Base-by-base conservation (phyloP, 2,113 vertebrate species). In the Campylorhamphus procurvoides region DNA sequence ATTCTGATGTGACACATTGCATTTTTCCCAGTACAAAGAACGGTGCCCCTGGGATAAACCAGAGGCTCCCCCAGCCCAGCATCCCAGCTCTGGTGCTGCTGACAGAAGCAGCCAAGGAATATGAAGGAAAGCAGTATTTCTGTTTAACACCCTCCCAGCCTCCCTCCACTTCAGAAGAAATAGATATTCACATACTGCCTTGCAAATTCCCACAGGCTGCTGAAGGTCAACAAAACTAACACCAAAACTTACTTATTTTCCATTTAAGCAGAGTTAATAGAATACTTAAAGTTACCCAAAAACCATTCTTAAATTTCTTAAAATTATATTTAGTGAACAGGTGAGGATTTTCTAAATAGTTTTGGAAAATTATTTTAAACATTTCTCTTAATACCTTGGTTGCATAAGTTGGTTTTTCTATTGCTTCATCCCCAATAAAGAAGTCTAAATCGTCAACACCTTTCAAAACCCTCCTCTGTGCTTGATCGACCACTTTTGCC, bases 371-470 rank as follows among this genome's bases (percentile, higher is more conserved):
- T 9, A 58, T 67, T 78, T 74, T 46, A 9, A 82, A 15, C 46
- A 42, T 22, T 87, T 79, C 31, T 87, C 33, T 75, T 89, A 66
- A 75, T 98, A 99, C 99, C 99, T 99, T 99, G 84, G 99, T 99
- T 96, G 99, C 98, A 77, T 99, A 99, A 53, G 98, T 98, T 92
- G 99, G 99, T 96, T 99, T 99, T 97, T 99, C 99, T 96, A 99
- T 98, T 83, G 99, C 99, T 98, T 99, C 99, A 63, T 99, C 99
- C 60, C 99, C 99, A 49, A 99, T 99, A 98, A 98, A 99, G 98
- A 99, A 99, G 96, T 99, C 99, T 98, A 99, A 97, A 96, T 99
- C 99, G 93, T 99, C 99, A 88, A 99, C 99, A 49, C 99, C 99
- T 98, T 99, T 99, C 99, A 99, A 99, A 98, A 99, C 99, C 96